Evolutionary conservation across 2,113 vertebrate genomes (phyloP), one percentile per base, ranked within the genome.

Genomic region (Ophiodon elongatus): DNA sequence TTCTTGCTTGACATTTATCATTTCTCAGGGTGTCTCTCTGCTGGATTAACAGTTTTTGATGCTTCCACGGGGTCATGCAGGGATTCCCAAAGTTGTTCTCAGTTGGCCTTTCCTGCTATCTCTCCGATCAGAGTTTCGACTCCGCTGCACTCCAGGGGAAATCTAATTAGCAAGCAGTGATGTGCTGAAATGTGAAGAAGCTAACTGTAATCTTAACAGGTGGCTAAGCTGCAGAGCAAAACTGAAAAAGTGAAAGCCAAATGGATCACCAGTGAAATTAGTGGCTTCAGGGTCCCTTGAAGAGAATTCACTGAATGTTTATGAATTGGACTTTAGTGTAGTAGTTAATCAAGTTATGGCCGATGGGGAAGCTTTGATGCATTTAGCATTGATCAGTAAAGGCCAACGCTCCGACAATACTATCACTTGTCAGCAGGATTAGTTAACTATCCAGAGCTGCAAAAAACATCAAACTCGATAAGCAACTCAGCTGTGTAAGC

Each of bases 351-450:
- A 64, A 73, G 76, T 91, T 84, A 31, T 33, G 25, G 87, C 86
- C 29, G 0, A 31, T 62, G 63, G 85, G 81, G 82, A 82, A 75
- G 72, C 80, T 79, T 37, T 84, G 85, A 92, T 89, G 72, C 85
- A 80, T 91, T 93, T 90, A 88, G 64, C 81, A 89, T 90, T 19
- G 91, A 93, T 83, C 73, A 52, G 54, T 60, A 76, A 80, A 85
- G 57, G 59, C 65, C 65, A 71, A 60, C 73, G 70, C 76, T 82
- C 43, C 54, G n/a, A 56, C 35, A 70, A 73, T 67, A 78, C 47
- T 56, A 57, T 79, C 73, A 73, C 68, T 63, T 80, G 77, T 76
- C 79, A 73, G 56, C 54, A 39, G 60, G 77, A 84, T 85, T 63
- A 85, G 86, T 87, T 56, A 73, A 66, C 71, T 79, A 71, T 66